Conservation (phyloP, 2,113 vertebrate species). For the Lamprologus lemairii region DNA sequence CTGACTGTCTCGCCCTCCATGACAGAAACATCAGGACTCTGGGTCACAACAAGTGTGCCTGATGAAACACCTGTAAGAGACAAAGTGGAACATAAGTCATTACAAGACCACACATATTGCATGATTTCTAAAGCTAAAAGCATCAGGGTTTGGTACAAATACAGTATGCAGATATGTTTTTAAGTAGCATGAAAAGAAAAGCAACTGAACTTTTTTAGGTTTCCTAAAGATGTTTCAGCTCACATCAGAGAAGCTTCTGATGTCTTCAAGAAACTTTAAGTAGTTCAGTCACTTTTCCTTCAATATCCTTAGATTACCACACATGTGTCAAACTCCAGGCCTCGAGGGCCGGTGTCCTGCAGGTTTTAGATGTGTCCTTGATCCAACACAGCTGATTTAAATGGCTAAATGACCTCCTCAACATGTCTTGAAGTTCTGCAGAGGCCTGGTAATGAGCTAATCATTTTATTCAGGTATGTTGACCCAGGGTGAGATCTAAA, state of each 20-base stretch:
- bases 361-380: background rate
- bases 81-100: fast-evolving
- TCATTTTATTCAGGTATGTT: background rate
- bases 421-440: background rate
- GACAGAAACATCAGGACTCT: background rate
- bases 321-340: background rate
- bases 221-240: fast-evolving
- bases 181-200: fast-evolving
- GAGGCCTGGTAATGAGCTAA: background rate
- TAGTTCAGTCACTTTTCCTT: background rate
- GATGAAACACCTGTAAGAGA: background rate
- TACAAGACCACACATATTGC: fast-evolving
- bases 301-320: fast-evolving
- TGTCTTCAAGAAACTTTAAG: background rate
- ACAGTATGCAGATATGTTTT: fast-evolving
- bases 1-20: fast-evolving
- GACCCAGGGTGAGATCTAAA: background rate
- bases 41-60: fast-evolving
- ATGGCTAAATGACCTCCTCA: background rate
- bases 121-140: background rate
- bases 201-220: fast-evolving
- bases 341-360: fast-evolving
- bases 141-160: fast-evolving
- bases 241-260: background rate
- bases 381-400: background rate